Evolutionary conservation across 2,113 vertebrate genomes (phyloP).

Genomic region (Arvicanthis niloticus): DNA sequence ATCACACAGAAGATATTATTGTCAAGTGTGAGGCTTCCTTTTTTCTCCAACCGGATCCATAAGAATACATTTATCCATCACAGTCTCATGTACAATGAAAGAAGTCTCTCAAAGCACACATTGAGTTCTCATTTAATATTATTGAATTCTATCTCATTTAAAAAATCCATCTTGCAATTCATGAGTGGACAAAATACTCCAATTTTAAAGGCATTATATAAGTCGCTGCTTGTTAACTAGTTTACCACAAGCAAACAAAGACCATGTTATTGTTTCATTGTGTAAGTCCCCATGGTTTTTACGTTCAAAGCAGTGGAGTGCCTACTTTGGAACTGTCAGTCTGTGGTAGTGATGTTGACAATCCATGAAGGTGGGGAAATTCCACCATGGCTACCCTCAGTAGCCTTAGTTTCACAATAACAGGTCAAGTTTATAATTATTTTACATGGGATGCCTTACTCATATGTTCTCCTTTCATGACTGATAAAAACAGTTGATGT

Average conservation of each 20-base stretch:
- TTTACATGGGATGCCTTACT: conserved; percentile 1
- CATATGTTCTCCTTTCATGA: neutral
- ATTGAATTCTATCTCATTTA: conserved; percentile 34
- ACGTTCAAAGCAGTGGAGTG: neutral
- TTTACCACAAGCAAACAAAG: conserved; percentile 15
- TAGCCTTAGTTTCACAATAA: neutral
- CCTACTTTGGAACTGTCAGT: conserved; percentile 21
- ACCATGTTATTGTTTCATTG: neutral
- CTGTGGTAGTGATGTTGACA: conserved; percentile 29
- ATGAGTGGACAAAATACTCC: neutral
- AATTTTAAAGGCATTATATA: conserved; percentile 35
- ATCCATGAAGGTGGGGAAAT: conserved; percentile 44
- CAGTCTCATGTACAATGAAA: neutral
- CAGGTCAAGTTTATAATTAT: neutral
- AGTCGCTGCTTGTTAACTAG: neutral
- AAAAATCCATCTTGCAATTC: neutral
- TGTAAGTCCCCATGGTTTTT: neutral
- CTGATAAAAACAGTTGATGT: neutral
- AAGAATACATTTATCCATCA: neutral
- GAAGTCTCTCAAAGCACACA: neutral
- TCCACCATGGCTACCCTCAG: neutral
- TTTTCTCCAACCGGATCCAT: neutral
- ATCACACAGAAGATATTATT: neutral
- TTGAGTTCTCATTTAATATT: conserved; percentile 38
- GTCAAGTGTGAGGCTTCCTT: neutral